phyloP scores from a whole-genome alignment of 1,140 invertebrate genomes.

The Diploscapter pachys region DNA sequence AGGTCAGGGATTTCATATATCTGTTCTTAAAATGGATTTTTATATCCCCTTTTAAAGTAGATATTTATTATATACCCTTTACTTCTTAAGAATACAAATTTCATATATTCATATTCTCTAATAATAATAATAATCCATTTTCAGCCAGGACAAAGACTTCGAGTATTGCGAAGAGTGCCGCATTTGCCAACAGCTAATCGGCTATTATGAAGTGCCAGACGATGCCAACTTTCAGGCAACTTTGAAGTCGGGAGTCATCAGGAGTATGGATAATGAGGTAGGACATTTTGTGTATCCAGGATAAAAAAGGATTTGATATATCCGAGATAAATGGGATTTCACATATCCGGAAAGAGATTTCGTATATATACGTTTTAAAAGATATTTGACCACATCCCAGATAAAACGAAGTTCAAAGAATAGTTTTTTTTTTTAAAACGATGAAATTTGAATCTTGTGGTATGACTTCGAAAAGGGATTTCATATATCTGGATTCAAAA shows the following conservation, averaged over 20 bases:
- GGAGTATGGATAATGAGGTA: slow-evolving; percentile 43
- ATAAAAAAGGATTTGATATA: background rate
- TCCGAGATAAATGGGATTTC: background rate
- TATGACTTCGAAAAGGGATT: background rate
- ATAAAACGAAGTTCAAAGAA: background rate
- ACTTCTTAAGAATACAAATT: background rate
- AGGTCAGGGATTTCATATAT: background rate
- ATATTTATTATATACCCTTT: too few relatives aligned
- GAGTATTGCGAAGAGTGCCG: too few relatives aligned
- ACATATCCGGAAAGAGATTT: background rate
- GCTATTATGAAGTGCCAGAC: slow-evolving; percentile 20
- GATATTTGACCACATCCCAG: background rate
- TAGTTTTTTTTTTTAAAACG: background rate
- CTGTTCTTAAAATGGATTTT: background rate
- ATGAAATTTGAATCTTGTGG: background rate
- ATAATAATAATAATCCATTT: slow-evolving; percentile 10
- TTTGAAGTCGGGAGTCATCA: slow-evolving; percentile 26
- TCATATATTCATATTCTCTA: background rate
- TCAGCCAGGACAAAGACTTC: slow-evolving; percentile 12
- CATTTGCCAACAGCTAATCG: too few relatives aligned
- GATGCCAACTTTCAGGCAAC: slow-evolving; percentile 35
- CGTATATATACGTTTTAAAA: background rate
- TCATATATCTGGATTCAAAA: background rate
- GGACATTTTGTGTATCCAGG: background rate
- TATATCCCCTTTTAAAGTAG: too few relatives aligned